Conservation (phyloP, 1,140 invertebrate species). For the Sogatella furcifera region DNA sequence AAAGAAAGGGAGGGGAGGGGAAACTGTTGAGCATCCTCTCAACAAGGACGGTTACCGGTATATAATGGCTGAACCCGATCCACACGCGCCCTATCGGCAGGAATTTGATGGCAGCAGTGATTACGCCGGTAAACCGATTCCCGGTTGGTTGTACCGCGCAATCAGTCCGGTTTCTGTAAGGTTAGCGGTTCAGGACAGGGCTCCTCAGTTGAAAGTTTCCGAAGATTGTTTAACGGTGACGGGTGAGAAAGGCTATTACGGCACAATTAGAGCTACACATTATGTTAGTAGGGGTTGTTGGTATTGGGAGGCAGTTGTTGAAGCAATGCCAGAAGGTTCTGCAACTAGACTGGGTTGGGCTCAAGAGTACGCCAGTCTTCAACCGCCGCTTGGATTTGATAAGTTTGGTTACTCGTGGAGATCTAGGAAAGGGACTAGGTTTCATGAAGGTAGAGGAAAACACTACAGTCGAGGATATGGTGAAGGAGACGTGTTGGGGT, state of each 20-base stretch:
- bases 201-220: slow-evolving; percentile 82
- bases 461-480: slow-evolving; percentile 78
- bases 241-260: slow-evolving; percentile 96
- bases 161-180: slow-evolving; percentile 78
- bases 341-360: slow-evolving; percentile 91
- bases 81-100: slow-evolving; percentile 87
- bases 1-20: slow-evolving; percentile 70
- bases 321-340: slow-evolving; percentile 89
- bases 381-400: slow-evolving; percentile 87
- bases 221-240: slow-evolving; percentile 89
- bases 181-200: slow-evolving; percentile 88
- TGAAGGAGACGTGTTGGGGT: slow-evolving; percentile 89
- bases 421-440: slow-evolving; percentile 78
- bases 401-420: slow-evolving; percentile 98
- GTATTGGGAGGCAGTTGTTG: slow-evolving; percentile 92
- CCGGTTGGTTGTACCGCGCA: slow-evolving; percentile 91
- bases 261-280: slow-evolving; percentile 90
- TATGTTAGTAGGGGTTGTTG: slow-evolving; percentile 75
- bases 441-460: slow-evolving; percentile 90
- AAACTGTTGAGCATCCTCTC: slow-evolving; percentile 93
- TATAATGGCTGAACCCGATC: slow-evolving; percentile 93
- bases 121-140: slow-evolving; percentile 95
- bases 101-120: slow-evolving; percentile 96
- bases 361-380: slow-evolving; percentile 86
- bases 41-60: slow-evolving; percentile 98